Base-by-base conservation (phyloP, 2,797 vertebrate species). In the Cetoscarus ocellatus region DNA sequence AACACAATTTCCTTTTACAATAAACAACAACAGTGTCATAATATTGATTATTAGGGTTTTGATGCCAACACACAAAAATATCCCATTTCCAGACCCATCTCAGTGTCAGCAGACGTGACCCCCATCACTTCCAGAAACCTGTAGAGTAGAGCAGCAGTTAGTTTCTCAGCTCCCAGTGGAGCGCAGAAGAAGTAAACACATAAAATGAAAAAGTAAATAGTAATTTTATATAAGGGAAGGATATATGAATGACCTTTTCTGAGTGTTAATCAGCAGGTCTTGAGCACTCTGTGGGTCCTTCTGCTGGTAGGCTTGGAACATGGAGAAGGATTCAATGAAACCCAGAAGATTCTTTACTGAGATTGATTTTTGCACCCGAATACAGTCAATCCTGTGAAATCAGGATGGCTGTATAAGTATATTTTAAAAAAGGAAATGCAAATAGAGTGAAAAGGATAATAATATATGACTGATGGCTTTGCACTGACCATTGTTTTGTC, bases 81-180 rank as follows among this genome's bases (percentile, higher is more conserved):
- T 10, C 87, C 86, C 70, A 71, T 5, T 11, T 60, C 43, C 7
- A 67, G 14, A 8, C 82, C 75, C 3, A 95, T 17, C 79, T 88
- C 80, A 19, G 90, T 85, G 34, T 94, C 91, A 51, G 83, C 70
- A 70, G 88, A 93, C 0, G 74, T 76, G 43, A 81, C 91, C n/a
- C 83, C 90, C 90, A 95, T 93, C 73, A 86, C 88, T 36, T 88
- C 66, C 62, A 93, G 73, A 73, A 94, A 80, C 85, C 94, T 95
- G 76, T 34, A 83, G 59, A 62, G 11, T 5, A 61, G 34, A 35
- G 7, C 14, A 45, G 3, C 7, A 2, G 67, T n/a, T 50, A 9
- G 50, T 52, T 27, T 27, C 27, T 27, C 2, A 27, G 27, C 27
- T 27, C 11, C 51, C 40, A 50, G 6, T 43, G 19, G 51, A 9